Conservation (phyloP, 2,797 vertebrate species). For the Micromesistius poutassou region DNA sequence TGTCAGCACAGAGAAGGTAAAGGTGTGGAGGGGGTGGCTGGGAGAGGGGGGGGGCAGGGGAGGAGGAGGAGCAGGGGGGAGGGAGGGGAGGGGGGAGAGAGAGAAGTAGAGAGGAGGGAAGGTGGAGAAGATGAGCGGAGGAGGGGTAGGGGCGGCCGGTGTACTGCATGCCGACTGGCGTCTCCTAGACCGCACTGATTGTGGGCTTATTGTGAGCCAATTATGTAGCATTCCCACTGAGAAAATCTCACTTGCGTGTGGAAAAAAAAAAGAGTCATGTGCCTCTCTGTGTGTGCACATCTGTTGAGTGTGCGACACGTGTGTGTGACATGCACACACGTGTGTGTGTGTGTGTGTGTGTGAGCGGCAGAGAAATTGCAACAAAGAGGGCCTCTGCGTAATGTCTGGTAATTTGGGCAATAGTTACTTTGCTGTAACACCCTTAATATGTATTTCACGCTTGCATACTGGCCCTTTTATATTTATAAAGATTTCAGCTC, state of each 20-base stretch:
- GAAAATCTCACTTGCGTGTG: constrained; percentile 38
- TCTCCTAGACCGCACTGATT: constrained; percentile 45
- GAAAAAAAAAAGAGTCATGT: not conserved
- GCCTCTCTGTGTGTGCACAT: constrained; percentile 4
- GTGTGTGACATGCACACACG: not conserved
- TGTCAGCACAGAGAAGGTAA: constrained; percentile 42
- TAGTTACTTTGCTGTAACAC: constrained; percentile 30
- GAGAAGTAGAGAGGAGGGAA: not conserved
- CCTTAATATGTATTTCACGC: not conserved
- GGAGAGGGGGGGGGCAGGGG: constrained; percentile 24
- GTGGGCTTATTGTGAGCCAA: constrained; percentile 51
- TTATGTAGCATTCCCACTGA: constrained; percentile 49
- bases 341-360: not conserved
- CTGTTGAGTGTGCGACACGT: not conserved
- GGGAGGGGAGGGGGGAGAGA: constrained; percentile 2
- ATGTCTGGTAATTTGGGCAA: constrained; percentile 7
- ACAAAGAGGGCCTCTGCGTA: not conserved
- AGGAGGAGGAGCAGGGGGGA: not conserved
- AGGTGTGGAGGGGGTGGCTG: constrained; percentile 2
- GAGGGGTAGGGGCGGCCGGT: constrained; percentile 43
- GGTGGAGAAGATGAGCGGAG: constrained; percentile 33
- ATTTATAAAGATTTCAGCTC: not conserved
- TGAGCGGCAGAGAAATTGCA: not conserved
- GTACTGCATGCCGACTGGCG: constrained; percentile 30
- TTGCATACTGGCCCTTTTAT: not conserved